Conservation (phyloP, 2,113 vertebrate genomes). For the Emydocephalus ijimae region DNA sequence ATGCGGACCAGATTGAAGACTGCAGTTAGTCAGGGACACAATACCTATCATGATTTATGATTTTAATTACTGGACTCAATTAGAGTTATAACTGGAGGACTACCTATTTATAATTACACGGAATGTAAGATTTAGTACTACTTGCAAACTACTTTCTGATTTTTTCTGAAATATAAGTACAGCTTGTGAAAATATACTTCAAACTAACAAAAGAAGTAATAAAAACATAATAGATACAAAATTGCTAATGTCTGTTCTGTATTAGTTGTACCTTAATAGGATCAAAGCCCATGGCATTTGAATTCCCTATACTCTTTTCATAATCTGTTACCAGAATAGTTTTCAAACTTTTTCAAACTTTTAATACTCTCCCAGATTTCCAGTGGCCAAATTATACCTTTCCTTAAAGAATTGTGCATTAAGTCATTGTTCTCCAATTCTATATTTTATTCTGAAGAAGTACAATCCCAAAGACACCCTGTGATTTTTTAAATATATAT, state of each 20-base stretch:
- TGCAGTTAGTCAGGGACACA: no score
- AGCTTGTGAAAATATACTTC: conserved; percentile 17
- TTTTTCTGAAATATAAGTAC: conserved; percentile 39
- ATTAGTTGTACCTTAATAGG: not conserved
- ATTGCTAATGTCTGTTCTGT: not conserved
- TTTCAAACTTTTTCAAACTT: conserved; percentile 9
- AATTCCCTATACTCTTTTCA: not conserved
- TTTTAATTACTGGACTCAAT: not conserved
- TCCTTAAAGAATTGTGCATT: not conserved
- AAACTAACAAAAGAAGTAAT: not conserved
- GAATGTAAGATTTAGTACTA: conserved; percentile 46
- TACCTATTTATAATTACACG: conserved; percentile 38
- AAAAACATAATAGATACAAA: not conserved
- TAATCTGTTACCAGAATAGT: not conserved
- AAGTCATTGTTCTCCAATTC: not conserved
- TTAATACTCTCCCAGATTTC: not conserved
- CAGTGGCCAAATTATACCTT: not conserved
- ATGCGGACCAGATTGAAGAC: no score
- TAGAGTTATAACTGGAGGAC: not conserved
- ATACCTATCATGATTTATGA: not conserved
- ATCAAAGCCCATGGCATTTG: not conserved
- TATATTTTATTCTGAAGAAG: not conserved
- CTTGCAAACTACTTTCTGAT: conserved; percentile 15
- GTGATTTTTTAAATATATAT: not conserved
- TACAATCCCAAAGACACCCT: not conserved